Percentiles rank a stretch among this genome's conserved stretches.
Conservation (phyloP, 2,113 vertebrate genomes). For the Vulpes vulpes region DNA sequence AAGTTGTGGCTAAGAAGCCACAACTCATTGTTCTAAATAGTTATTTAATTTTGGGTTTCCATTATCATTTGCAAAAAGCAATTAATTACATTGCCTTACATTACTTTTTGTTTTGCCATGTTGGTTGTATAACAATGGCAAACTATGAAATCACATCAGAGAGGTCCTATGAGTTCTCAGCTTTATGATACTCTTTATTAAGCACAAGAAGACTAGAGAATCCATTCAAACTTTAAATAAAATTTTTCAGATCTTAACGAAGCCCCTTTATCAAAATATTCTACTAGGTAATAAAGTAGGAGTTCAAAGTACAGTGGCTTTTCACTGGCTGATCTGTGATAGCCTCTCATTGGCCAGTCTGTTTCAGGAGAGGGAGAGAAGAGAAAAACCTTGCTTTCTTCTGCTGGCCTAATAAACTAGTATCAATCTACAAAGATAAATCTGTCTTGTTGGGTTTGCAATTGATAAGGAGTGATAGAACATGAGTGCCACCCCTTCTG, state of each 20-base stretch:
- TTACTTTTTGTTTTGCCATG: background rate
- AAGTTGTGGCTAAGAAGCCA: background rate
- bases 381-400: background rate
- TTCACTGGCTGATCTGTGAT: background rate
- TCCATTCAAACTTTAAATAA: background rate
- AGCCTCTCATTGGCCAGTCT: background rate
- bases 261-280: background rate
- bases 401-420: background rate
- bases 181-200: background rate
- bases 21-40: background rate
- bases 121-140: background rate
- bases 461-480: background rate
- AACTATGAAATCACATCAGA: background rate
- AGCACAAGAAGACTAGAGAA: background rate
- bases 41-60: background rate
- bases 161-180: background rate
- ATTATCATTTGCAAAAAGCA: background rate
- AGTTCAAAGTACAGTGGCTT: background rate
- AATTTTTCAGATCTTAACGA: conserved; percentile 8
- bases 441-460: background rate
- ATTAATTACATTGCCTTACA: background rate
- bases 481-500: background rate
- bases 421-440: background rate
- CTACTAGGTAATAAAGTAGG: background rate
- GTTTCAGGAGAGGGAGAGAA: background rate